phyloP scores from a whole-genome alignment of 2,113 vertebrate species.

The Alethe diademata region DNA sequence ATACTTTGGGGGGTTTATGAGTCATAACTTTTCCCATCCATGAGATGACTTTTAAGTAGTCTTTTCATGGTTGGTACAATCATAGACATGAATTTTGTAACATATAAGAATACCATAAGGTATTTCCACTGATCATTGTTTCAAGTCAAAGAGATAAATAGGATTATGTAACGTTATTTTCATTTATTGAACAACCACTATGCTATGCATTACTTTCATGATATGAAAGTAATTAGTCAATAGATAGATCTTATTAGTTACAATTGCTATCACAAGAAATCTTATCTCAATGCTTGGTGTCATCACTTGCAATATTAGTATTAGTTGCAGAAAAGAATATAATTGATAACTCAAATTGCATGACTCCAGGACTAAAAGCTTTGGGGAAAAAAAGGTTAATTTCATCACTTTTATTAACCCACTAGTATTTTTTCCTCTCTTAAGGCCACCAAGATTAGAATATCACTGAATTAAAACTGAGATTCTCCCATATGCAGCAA shows the following conservation, averaged over 20 bases:
- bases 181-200: not conserved
- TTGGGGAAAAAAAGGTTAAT: accelerated
- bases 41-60: not conserved
- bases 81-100: not conserved
- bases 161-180: not conserved
- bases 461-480: not conserved
- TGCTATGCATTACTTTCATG: not conserved
- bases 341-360: not conserved
- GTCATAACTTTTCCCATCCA: not conserved
- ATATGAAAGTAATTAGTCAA: not conserved
- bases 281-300: not conserved
- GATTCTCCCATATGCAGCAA: not conserved
- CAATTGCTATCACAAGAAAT: not conserved
- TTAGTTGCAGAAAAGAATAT: not conserved
- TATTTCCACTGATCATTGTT: not conserved
- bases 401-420: not conserved
- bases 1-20: not conserved
- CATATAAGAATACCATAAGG: not conserved
- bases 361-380: not conserved
- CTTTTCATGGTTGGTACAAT: not conserved
- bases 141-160: not conserved
- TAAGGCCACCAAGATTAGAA: not conserved
- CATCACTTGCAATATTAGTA: not conserved
- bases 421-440: not conserved
- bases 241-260: not conserved